These are phyloP conservation scores for Gallirallus australis DNA, from an alignment of 2,797 vertebrate species.

Conservation along the genomic window DNA sequence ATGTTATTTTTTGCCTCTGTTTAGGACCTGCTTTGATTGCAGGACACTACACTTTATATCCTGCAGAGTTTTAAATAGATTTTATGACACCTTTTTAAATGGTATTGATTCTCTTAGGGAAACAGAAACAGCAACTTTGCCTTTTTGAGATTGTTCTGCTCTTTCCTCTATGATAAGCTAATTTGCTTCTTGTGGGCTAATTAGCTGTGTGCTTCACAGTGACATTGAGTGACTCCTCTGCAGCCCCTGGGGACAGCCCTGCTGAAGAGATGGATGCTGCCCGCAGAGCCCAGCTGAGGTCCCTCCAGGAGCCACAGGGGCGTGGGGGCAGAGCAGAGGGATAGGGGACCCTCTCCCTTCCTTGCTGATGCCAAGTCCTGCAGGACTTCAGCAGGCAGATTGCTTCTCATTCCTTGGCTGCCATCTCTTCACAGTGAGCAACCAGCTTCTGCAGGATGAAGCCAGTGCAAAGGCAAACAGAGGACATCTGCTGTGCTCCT, in stretches of 20 bases:
- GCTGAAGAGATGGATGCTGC: background rate
- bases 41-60: background rate
- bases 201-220: background rate
- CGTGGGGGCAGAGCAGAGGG: background rate
- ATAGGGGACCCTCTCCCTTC: background rate
- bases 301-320: background rate
- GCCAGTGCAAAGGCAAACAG: background rate
- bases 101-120: background rate
- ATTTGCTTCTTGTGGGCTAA: slow-evolving; percentile 18
- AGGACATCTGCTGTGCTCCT: background rate
- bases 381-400: background rate
- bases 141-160: background rate
- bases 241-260: background rate
- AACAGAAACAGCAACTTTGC: background rate
- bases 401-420: accelerated
- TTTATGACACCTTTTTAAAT: slow-evolving; percentile 1
- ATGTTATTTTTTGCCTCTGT: background rate
- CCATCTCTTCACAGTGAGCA: background rate
- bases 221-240: slow-evolving; percentile 2
- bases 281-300: background rate
- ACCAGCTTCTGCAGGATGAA: background rate
- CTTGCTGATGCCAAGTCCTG: background rate
- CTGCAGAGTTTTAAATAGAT: background rate
- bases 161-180: background rate
- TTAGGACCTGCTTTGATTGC: background rate